Conservation (phyloP, 2,797 vertebrate genomes). For the Myotis planiceps region DNA sequence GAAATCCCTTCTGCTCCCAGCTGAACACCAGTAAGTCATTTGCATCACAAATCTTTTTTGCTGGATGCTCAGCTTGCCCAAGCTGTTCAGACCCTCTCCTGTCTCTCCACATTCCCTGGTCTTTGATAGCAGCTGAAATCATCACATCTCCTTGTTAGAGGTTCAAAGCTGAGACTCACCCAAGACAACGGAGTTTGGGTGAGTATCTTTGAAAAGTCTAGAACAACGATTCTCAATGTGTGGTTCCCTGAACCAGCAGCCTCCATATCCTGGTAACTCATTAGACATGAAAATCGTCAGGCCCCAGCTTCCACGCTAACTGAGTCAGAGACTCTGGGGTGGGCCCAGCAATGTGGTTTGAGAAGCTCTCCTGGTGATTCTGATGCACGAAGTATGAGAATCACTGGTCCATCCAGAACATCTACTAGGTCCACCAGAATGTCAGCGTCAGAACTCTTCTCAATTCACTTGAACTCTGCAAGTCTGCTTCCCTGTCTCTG, state of each 20-base stretch:
- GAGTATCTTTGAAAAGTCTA: slow-evolving; percentile 11
- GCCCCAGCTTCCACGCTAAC: neutral
- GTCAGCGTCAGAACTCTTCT: neutral
- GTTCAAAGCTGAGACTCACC: neutral
- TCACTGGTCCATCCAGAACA: neutral
- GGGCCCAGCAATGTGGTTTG: neutral
- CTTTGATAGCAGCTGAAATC: slow-evolving; percentile 43
- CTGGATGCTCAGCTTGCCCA: slow-evolving; percentile 66
- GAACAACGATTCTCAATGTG: neutral
- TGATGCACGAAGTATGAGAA: neutral
- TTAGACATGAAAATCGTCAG: neutral
- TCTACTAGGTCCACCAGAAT: neutral
- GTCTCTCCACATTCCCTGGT: neutral
- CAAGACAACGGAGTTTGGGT: neutral
- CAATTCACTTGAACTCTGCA: neutral
- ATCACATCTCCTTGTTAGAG: neutral
- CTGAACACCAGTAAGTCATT: slow-evolving; percentile 79
- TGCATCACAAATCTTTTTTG: slow-evolving; percentile 79
- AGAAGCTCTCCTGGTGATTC: neutral
- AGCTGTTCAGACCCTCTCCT: slow-evolving; percentile 67
- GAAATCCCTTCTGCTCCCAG: slow-evolving; percentile 74
- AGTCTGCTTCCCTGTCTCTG: neutral
- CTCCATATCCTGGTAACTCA: neutral
- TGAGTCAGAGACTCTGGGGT: neutral
- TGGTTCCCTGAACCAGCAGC: neutral